These are phyloP conservation scores for Lycodopsis pacificus DNA, from an alignment of 2,797 vertebrate genomes.

Conservation along the genomic window DNA sequence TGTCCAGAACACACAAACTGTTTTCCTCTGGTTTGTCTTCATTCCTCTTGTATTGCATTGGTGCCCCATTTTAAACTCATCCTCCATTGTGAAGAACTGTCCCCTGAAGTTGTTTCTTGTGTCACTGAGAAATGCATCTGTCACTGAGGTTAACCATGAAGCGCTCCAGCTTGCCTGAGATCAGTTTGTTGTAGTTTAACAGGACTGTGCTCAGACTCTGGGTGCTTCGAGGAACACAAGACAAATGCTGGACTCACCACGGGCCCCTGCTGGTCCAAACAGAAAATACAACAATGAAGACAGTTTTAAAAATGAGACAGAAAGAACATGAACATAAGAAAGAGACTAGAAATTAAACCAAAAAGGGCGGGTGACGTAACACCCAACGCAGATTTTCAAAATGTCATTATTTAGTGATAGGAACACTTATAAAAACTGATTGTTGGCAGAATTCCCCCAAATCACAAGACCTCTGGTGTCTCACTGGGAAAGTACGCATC, in stretches of 20 bases:
- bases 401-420: background rate
- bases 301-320: background rate
- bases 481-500: slow-evolving; percentile 70
- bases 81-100: background rate
- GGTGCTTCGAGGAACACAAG: slow-evolving; percentile 68
- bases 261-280: slow-evolving; percentile 73
- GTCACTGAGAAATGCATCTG: slow-evolving; percentile 61
- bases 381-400: background rate
- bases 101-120: background rate
- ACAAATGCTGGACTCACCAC: slow-evolving; percentile 51
- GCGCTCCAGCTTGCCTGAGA: slow-evolving; percentile 80
- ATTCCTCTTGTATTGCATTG: background rate
- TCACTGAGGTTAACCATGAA: slow-evolving; percentile 70
- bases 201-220: slow-evolving; percentile 69
- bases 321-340: background rate
- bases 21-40: background rate
- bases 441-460: background rate
- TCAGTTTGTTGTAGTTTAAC: slow-evolving; percentile 71
- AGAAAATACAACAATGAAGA: slow-evolving; percentile 44
- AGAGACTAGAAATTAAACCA: background rate
- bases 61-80: background rate
- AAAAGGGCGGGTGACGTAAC: background rate
- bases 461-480: slow-evolving; percentile 31
- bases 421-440: background rate
- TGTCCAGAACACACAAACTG: background rate